These are phyloP conservation scores for Drosophila greeni DNA, from an alignment of 2,888 invertebrate genomes.

Conservation along the genomic window DNA sequence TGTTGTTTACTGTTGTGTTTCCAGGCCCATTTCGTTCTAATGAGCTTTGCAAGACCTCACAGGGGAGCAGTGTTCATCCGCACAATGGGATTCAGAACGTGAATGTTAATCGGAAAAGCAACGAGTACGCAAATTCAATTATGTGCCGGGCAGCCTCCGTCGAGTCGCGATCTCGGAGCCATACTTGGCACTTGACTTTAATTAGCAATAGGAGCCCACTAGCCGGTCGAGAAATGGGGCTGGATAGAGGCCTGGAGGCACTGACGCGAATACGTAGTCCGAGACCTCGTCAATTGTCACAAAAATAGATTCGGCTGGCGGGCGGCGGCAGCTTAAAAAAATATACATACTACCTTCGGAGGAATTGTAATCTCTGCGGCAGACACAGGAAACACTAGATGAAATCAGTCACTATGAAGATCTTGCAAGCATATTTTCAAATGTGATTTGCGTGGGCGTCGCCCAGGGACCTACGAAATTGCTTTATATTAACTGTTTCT, in stretches of 20 bases:
- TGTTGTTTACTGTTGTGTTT: not conserved
- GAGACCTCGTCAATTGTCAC: constrained; percentile 64
- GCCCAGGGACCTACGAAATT: not conserved
- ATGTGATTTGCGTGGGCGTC: not conserved
- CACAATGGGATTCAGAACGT: constrained; percentile 24
- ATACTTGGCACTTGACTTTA: constrained; percentile 40
- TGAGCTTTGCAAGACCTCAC: not conserved
- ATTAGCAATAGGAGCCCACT: constrained; percentile 35
- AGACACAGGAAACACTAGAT: constrained; percentile 23
- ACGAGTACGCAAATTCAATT: constrained; percentile 32
- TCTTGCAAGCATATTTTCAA: constrained; percentile 3
- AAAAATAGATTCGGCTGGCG: constrained; percentile 62
- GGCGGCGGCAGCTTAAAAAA: constrained; percentile 29
- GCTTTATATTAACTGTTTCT: not conserved
- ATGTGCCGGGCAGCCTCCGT: constrained; percentile 10
- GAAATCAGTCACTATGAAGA: constrained; percentile 2
- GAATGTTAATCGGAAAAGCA: constrained; percentile 41
- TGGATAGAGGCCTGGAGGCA: not conserved
- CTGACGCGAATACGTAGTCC: constrained; percentile 34
- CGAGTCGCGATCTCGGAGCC: constrained; percentile 3
- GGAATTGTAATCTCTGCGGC: constrained; percentile 19
- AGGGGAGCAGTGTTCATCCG: not conserved
- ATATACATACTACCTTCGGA: constrained; percentile 16
- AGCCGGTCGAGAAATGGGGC: constrained; percentile 8
- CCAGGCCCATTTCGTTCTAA: not conserved